phyloP scores from a whole-genome alignment of 2,888 invertebrate genomes.

The Urechis unicinctus region DNA sequence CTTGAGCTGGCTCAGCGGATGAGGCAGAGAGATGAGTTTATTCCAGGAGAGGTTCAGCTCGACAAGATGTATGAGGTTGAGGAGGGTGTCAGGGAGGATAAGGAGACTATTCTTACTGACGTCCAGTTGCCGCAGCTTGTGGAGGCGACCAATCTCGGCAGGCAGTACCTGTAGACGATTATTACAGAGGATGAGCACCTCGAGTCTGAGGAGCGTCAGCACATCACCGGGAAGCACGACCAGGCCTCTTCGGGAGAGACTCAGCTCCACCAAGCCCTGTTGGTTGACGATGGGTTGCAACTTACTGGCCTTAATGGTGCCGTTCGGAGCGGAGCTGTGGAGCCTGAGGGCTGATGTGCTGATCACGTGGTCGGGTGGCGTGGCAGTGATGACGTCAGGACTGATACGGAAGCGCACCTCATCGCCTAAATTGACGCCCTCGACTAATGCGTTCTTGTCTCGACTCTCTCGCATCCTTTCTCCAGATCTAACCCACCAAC shows the following conservation, averaged over 20 bases:
- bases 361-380: background rate
- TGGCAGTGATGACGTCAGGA: constrained; percentile 10
- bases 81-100: constrained; percentile 37
- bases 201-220: constrained; percentile 30
- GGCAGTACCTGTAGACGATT: constrained; percentile 35
- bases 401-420: constrained; percentile 15
- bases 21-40: constrained; percentile 31
- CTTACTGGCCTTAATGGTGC: background rate
- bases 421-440: constrained; percentile 12
- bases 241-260: constrained; percentile 29
- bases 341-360: background rate
- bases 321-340: background rate
- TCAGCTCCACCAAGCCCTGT: constrained; percentile 29
- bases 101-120: constrained; percentile 31
- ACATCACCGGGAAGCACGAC: constrained; percentile 29
- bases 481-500: too few species aligned
- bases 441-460: background rate
- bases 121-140: constrained; percentile 31
- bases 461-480: too few species aligned
- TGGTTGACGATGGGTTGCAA: constrained; percentile 16
- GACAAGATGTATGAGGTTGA: constrained; percentile 34
- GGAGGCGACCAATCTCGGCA: constrained; percentile 29
- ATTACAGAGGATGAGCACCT: constrained; percentile 33
- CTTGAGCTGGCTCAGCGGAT: constrained; percentile 23
- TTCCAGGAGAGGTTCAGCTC: constrained; percentile 43